Base-by-base conservation (phyloP, 2,888 invertebrate genomes). In the Altica lythri region DNA sequence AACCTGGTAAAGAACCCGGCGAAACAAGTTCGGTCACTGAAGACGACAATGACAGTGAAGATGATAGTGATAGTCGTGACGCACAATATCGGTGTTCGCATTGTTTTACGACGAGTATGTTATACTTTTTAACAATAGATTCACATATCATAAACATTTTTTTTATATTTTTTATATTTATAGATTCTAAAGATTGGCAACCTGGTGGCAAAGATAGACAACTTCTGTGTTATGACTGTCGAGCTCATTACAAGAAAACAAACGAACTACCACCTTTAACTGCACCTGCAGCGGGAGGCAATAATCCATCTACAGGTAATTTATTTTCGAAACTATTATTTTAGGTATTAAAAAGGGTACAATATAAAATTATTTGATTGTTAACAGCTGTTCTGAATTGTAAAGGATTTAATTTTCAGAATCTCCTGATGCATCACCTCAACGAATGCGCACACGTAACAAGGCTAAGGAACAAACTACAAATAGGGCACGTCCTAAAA, bases 1-100 rank as follows among this genome's bases (percentile, higher is more conserved):
- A 82, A 75, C 82, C 85, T 16, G 73, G 72, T 53, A 87, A 86
- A 74, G 88, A 86, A 75, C 79, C 77, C 18, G 84, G 83, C 58
- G 88, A 88, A 74, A 87, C 86, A 71, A 87, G 86, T 77, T 90
- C 90, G 55, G 88, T 90, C 57, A 90, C 90, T 47, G 90, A 90
- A 75, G 90, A 90, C 53, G 75, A 95, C 75, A 92, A 91, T 78
- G 67, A 67, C 50, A 95, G 95, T 62, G 95, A 95, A 74, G 94
- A 95, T 75, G 95, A 95, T 76, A 94, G 94, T 76, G 95, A 95
- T 78, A 94, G 92, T 53, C 84, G 94, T 72, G 92, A 93, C 71
- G 86, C 92, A 66, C 89, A 83, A 42, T 83, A 83, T 68, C 79
- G 85, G 42, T 90, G 90, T 68, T 84, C 86, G 59, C 87, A 89